Percentiles rank a stretch among this genome's conserved stretches.
phyloP scores from a whole-genome alignment of 1,140 invertebrate species.

The Diprion similis region DNA sequence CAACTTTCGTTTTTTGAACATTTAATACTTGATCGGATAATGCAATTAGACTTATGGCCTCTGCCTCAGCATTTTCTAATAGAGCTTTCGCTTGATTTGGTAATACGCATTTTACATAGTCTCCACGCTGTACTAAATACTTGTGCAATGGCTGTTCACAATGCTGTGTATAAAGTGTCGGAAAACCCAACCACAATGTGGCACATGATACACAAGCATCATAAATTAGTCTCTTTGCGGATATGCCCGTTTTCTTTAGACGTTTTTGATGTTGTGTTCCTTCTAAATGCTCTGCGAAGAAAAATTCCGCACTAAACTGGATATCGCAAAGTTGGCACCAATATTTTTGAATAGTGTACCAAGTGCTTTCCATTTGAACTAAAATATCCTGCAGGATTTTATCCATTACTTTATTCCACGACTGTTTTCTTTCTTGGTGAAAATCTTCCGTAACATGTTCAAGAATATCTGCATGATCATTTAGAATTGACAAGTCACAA shows the following conservation, averaged over 20 bases:
- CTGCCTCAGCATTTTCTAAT: conserved; percentile 25
- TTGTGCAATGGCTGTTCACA: conserved; percentile 29
- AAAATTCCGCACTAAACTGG: conserved; percentile 30
- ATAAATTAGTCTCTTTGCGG: conserved; percentile 14
- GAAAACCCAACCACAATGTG: conserved; percentile 32
- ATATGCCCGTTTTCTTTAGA: neutral
- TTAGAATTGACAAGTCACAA: conserved; percentile 21
- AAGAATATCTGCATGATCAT: conserved; percentile 12
- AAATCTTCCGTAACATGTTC: conserved; percentile 19
- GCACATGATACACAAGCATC: conserved; percentile 40
- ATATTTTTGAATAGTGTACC: conserved; percentile 37
- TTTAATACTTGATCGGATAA: conserved; percentile 23
- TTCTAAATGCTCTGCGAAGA: conserved; percentile 35
- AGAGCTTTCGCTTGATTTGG: conserved; percentile 25
- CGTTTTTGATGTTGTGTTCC: conserved; percentile 22
- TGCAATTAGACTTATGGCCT: conserved; percentile 18
- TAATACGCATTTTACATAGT: conserved; percentile 25
- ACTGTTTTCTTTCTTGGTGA: conserved; percentile 14
- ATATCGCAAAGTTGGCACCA: conserved; percentile 31
- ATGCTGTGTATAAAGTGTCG: conserved; percentile 30
- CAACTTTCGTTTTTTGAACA: conserved; percentile 20
- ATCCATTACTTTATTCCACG: conserved; percentile 14
- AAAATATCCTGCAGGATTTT: conserved; percentile 26
- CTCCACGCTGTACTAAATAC: conserved; percentile 24
- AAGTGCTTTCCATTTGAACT: conserved; percentile 33